Evolutionary conservation across 2,888 invertebrate genomes (phyloP), one percentile per base, ranked within the genome.

Genomic region (Sialis lutaria): DNA sequence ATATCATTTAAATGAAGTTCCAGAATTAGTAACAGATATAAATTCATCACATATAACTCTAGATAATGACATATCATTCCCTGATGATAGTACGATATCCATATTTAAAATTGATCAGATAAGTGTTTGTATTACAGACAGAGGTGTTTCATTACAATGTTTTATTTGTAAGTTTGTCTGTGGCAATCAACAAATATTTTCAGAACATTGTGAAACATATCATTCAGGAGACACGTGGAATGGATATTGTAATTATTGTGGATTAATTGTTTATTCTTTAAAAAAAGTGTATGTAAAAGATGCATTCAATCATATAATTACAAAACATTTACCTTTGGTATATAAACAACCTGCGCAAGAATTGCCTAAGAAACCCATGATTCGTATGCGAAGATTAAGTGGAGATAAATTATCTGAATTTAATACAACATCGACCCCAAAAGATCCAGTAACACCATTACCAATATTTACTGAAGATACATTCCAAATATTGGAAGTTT

Each of bases 171-270:
- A 53, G 4, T 67, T 62, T 50, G 51, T 59, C 1, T 63, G 57
- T 43, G 60, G 60, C 0, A 57, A 59, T 43, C 51, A 60, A 2
- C 54, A 59, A 34, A 59, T 62, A 0, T 53, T 67, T 6, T 56
- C 61, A 34, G 58, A 55, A 44, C 67, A 67, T 50, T 58, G 62
- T 43, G 46, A 54, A 2, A 41, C 48, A n/a, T 58, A 62, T 1
- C 67, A 67, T 54, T 53, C 55, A 1, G 44, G 49, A n/a, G 67
- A 70, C 32, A 58, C 56, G 22, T 77, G 77, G 76, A 69, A 70
- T 50, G 77, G 77, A 1, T 70, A 65, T 53, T 77, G 76, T 55
- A 60, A 55, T 44, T 53, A 67, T 8, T 76, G 76, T 52, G 65
- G 68, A 55, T 33, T 46, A 4, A 22, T 22, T 22, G 22, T 22